Evolutionary conservation across 2,888 invertebrate species (phyloP).

Genomic region (Drosophila macrospina): DNA sequence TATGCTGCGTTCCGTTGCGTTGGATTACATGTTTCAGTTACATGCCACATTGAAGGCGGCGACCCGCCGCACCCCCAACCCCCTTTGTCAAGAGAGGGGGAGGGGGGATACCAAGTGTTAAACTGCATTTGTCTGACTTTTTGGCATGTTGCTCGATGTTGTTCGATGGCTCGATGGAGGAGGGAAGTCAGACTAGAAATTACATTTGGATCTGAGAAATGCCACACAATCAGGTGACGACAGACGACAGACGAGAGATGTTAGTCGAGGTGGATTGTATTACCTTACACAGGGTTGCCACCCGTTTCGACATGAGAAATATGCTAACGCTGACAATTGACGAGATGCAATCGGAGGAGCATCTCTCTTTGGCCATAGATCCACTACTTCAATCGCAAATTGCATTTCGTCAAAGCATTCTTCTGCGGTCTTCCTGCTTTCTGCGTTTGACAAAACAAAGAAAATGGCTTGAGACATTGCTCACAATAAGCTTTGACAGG

Average conservation of each 20-base stretch:
- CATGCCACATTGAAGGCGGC: conserved; percentile 64
- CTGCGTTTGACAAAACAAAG: conserved; percentile 73
- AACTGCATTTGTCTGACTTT: conserved; percentile 75
- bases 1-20: conserved; percentile 59
- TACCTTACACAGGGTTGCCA: conserved; percentile 54
- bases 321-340: conserved; percentile 76
- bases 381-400: conserved; percentile 52
- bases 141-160: conserved; percentile 43
- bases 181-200: conserved; percentile 51
- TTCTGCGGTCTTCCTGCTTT: conserved; percentile 63
- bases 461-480: conserved; percentile 57
- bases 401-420: conserved; percentile 79
- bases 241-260: too few species aligned
- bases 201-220: conserved; percentile 65
- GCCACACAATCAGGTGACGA: conserved; percentile 75
- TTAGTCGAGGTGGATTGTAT: conserved; percentile 49
- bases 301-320: conserved; percentile 58
- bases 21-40: conserved; percentile 75
- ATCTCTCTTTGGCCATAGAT: conserved; percentile 29
- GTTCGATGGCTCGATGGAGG: conserved; percentile 14
- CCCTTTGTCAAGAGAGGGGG: background rate
- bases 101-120: conserved; percentile 65
- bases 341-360: conserved; percentile 77
- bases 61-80: background rate
- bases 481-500: conserved; percentile 71